These are phyloP conservation scores for Paradoxurus hermaphroditus DNA, from an alignment of 2,113 vertebrate genomes.

Conservation along the genomic window DNA sequence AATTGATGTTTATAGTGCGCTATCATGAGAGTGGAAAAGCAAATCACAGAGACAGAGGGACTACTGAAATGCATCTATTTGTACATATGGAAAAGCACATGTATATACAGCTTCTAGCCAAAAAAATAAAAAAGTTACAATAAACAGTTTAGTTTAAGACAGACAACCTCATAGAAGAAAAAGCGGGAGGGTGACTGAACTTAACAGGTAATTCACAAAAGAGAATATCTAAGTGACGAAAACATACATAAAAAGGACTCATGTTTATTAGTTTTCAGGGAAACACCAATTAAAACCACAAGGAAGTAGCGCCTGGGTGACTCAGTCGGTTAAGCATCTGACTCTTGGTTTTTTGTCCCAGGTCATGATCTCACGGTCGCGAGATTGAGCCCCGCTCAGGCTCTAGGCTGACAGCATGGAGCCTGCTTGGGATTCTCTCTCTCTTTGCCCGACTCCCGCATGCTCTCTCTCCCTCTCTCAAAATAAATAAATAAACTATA, in stretches of 20 bases:
- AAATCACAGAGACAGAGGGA: neutral
- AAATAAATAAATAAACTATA: no score
- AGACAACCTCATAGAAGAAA: neutral
- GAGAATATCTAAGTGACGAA: neutral
- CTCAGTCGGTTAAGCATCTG: no score
- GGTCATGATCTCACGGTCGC: no score
- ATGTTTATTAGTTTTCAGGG: neutral
- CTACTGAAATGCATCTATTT: neutral
- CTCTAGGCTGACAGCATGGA: no score
- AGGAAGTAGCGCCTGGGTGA: neutral
- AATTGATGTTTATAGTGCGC: neutral
- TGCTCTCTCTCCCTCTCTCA: no score
- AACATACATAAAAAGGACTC: neutral
- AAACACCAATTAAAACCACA: neutral
- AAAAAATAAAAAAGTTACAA: neutral
- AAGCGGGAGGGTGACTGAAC: neutral
- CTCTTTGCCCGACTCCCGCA: no score
- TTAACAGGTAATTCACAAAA: neutral
- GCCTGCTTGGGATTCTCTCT: no score
- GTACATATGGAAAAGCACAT: neutral
- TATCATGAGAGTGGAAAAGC: neutral
- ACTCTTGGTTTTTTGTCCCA: no score
- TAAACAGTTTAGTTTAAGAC: neutral
- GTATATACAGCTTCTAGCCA: neutral
- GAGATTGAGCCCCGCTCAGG: no score